Conservation (phyloP, 2,888 invertebrate species). For the Campaea margaritaria region DNA sequence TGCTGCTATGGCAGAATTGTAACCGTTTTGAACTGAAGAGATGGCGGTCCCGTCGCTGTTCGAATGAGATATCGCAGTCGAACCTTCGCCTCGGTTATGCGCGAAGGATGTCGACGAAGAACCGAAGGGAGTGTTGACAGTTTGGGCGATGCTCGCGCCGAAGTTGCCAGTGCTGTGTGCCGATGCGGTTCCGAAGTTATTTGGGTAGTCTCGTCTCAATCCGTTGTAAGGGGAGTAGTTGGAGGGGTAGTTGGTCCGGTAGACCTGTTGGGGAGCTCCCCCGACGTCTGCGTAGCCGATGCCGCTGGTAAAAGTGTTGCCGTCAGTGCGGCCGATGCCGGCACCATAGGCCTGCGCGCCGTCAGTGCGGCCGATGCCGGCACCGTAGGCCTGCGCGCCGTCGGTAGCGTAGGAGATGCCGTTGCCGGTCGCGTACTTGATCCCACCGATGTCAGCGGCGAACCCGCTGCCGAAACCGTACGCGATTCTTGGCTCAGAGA, state of each 20-base stretch:
- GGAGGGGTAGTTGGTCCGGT: conserved; percentile 42
- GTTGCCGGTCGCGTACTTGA: conserved; percentile 69
- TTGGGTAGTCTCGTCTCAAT: conserved; percentile 41
- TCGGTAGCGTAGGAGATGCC: conserved; percentile 69
- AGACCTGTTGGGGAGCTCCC: conserved; percentile 28
- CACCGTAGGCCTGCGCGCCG: conserved; percentile 66
- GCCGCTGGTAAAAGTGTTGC: conserved; percentile 53
- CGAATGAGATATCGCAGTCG: conserved; percentile 40
- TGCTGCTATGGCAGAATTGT: conserved; percentile 61
- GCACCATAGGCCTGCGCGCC: conserved; percentile 59
- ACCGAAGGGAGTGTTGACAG: conserved; percentile 55
- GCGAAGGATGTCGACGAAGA: conserved; percentile 58
- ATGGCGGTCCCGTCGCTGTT: conserved; percentile 57
- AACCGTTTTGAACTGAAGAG: conserved; percentile 58
- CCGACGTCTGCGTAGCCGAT: conserved; percentile 65
- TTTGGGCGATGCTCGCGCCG: conserved; percentile 62
- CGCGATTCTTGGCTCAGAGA: conserved; percentile 62
- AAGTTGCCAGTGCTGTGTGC: conserved; percentile 63
- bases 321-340: conserved; percentile 67
- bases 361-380: conserved; percentile 58
- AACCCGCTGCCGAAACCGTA: conserved; percentile 76
- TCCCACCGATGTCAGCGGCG: conserved; percentile 74
- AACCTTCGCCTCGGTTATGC: conserved; percentile 41
- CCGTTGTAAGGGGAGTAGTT: conserved; percentile 48
- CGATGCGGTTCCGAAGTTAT: conserved; percentile 54